A percentile compares a stretch with the other conserved stretches of the same genome.
phyloP scores from a whole-genome alignment of 2,888 invertebrate species.

The Apodemia duryi region DNA sequence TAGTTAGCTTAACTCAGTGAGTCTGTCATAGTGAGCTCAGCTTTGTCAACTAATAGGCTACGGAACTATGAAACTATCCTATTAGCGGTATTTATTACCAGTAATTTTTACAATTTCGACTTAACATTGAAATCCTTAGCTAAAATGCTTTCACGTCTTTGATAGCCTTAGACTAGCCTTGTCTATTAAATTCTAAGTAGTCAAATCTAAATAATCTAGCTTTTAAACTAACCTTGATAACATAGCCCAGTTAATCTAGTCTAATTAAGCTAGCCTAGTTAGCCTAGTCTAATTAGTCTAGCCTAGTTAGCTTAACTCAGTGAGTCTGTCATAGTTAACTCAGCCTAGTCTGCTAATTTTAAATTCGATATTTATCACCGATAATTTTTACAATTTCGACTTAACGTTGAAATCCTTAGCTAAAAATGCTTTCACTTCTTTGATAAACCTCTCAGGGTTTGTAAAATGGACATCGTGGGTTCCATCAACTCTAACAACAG shows the following conservation, averaged over 20 bases:
- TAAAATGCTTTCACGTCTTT: constrained; percentile 52
- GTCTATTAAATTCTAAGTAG: no score
- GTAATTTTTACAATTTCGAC: background rate
- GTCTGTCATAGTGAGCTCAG: background rate
- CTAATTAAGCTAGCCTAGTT: no score
- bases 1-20: no score
- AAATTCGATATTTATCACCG: no score
- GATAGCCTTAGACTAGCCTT: constrained; percentile 30
- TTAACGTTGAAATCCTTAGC: background rate
- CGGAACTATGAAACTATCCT: background rate
- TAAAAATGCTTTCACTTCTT: constrained; percentile 54
- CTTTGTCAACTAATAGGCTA: background rate
- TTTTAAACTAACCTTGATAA: no score
- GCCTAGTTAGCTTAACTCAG: no score
- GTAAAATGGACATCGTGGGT: constrained; percentile 82
- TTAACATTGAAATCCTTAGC: background rate
- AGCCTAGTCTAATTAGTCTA: no score
- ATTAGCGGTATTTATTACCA: background rate
- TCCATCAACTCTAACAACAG: constrained; percentile 59
- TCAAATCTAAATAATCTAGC: no score
- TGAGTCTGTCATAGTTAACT: no score
- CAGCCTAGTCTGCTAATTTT: no score
- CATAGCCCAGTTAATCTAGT: no score
- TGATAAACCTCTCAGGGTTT: constrained; percentile 71
- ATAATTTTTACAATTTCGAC: background rate